Evolutionary conservation across 2,888 invertebrate species (phyloP).

Genomic region (Brenthis daphne): DNA sequence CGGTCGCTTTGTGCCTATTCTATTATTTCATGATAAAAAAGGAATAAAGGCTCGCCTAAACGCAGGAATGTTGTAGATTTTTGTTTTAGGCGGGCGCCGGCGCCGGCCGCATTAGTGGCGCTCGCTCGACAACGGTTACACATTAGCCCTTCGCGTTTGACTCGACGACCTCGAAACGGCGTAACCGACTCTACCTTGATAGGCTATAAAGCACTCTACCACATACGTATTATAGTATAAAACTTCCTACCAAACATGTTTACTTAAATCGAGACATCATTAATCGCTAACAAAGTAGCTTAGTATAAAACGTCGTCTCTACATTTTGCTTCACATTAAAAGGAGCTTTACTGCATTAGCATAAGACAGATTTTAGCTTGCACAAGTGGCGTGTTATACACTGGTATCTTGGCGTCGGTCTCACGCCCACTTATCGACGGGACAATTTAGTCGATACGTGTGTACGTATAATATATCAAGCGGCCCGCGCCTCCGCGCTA

Average conservation of each 20-base stretch:
- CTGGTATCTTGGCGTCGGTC: slow-evolving; percentile 39
- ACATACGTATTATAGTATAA: neutral
- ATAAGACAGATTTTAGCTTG: slow-evolving; percentile 32
- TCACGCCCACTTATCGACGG: slow-evolving; percentile 75
- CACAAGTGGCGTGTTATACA: neutral
- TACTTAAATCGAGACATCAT: slow-evolving; percentile 4
- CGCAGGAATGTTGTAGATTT: slow-evolving; percentile 75
- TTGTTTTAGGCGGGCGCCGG: slow-evolving; percentile 77
- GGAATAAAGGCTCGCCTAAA: slow-evolving; percentile 71
- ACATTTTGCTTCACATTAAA: slow-evolving; percentile 15
- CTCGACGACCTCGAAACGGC: neutral
- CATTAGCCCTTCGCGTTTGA: slow-evolving; percentile 65
- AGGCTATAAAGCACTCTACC: neutral
- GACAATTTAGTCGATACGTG: slow-evolving; percentile 71
- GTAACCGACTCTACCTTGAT: neutral
- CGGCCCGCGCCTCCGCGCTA: slow-evolving; percentile 38
- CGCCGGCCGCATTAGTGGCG: slow-evolving; percentile 75
- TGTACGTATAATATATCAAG: slow-evolving; percentile 69
- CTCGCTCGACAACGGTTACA: slow-evolving; percentile 64
- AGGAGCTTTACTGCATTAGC: neutral
- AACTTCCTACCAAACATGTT: neutral
- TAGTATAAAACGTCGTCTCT: slow-evolving; percentile 12
- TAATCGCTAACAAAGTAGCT: slow-evolving; percentile 7
- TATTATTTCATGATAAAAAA: slow-evolving; percentile 78
- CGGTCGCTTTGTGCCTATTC: slow-evolving; percentile 72